Conservation (phyloP, 2,113 vertebrate species). For the Gnathonemus longibarbis region DNA sequence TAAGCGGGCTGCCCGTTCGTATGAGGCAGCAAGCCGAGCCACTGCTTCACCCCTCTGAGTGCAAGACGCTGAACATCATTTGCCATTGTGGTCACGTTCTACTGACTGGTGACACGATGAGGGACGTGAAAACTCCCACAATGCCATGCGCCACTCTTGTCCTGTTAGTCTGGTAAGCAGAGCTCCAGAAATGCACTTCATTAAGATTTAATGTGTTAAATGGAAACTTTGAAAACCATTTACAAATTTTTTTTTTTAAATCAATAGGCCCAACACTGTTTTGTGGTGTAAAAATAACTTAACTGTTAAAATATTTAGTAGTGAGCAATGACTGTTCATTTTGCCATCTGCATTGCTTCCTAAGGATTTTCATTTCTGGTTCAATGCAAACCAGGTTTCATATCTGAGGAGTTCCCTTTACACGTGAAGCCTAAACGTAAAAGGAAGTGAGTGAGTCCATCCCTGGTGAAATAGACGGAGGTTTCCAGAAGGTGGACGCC, state of each 20-base stretch:
- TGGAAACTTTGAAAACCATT: not conserved
- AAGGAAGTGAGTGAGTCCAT: slow-evolving; percentile 4
- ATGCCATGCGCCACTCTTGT: not conserved
- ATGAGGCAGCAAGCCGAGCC: not conserved
- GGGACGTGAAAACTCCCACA: not conserved
- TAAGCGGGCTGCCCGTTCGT: not conserved
- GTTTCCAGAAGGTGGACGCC: not conserved
- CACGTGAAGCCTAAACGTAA: not conserved
- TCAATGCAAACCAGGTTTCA: slow-evolving; percentile 8
- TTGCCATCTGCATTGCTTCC: not conserved
- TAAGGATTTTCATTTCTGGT: not conserved
- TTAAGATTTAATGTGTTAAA: not conserved
- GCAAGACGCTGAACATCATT: not conserved
- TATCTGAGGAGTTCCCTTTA: not conserved
- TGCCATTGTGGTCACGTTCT: not conserved
- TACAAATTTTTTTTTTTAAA: not conserved
- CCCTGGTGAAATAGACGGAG: not conserved
- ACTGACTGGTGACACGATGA: not conserved
- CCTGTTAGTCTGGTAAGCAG: not conserved
- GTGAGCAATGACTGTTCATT: not conserved
- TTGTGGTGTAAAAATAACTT: not conserved
- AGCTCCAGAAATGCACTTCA: not conserved
- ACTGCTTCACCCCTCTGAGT: not conserved
- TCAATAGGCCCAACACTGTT: not conserved
- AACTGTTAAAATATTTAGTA: not conserved